phyloP scores from a whole-genome alignment of 2,888 invertebrate species.

The Taenaris catops region DNA sequence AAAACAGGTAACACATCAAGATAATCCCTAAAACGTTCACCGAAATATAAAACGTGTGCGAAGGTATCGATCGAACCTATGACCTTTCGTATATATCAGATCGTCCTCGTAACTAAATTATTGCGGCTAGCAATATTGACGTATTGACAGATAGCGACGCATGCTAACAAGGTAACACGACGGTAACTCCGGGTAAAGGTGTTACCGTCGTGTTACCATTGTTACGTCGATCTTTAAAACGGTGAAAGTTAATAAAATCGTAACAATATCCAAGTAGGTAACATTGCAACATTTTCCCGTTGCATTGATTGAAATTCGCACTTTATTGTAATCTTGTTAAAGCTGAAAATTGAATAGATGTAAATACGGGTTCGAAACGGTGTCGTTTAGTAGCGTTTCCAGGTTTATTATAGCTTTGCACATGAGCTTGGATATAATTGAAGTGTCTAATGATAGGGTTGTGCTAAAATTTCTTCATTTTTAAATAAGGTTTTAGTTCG shows the following conservation, averaged over 20 bases:
- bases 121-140: constrained; percentile 3
- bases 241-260: constrained; percentile 30
- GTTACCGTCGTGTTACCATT: constrained; percentile 14
- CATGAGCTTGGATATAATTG: constrained; percentile 23
- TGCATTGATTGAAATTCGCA: not conserved
- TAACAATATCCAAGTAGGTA: constrained; percentile 26
- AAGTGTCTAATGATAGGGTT: constrained; percentile 18
- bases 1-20: too few relatives aligned
- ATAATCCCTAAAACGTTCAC: not conserved
- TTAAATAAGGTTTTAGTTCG: too few relatives aligned
- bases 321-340: not conserved
- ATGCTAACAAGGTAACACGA: constrained; percentile 13
- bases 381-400: constrained; percentile 22
- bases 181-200: not conserved
- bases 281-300: constrained; percentile 18
- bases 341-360: constrained; percentile 8
- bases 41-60: not conserved
- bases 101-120: constrained; percentile 5
- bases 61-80: constrained; percentile 5
- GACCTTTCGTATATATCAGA: constrained; percentile 6
- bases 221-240: constrained; percentile 28
- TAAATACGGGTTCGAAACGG: constrained; percentile 8
- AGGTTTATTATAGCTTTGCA: constrained; percentile 22
- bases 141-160: constrained; percentile 8
- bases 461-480: too few relatives aligned